Percentiles rank a stretch among this genome's conserved stretches.
Conservation (phyloP, 2,888 invertebrate genomes). For the Xestia xanthographa region DNA sequence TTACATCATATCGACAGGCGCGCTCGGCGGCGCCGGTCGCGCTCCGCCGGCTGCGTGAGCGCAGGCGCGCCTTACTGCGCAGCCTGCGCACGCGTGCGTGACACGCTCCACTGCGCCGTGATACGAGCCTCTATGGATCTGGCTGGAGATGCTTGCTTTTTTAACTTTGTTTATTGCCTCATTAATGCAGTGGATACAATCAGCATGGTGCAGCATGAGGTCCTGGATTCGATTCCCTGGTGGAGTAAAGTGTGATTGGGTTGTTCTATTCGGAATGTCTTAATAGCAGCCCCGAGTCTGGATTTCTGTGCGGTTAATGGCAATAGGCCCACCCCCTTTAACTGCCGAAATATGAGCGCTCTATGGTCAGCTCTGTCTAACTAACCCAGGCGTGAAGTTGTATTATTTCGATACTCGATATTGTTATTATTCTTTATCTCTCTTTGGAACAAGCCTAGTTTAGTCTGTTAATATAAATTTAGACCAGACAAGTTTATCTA, state of each 20-base stretch:
- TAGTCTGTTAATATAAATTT: not conserved
- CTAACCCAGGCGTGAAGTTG: too few species aligned
- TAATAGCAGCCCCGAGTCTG: too few species aligned
- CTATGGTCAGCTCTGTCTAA: too few species aligned
- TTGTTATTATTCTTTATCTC: not conserved
- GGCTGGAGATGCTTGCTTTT: not conserved
- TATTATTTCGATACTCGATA: not conserved
- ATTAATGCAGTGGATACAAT: not conserved
- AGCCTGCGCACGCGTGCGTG: constrained; percentile 42
- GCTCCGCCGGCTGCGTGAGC: constrained; percentile 62
- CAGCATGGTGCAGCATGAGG: too few species aligned
- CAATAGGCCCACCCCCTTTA: not conserved
- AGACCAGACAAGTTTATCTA: not conserved
- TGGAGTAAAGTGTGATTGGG: not conserved
- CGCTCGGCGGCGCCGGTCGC: constrained; percentile 70
- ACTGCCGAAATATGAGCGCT: not conserved
- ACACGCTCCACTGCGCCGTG: constrained; percentile 26
- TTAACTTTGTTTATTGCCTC: not conserved
- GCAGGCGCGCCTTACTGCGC: constrained; percentile 59
- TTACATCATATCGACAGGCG: constrained; percentile 75
- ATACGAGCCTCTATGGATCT: constrained; percentile 27
- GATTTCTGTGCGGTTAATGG: not conserved
- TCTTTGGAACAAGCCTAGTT: not conserved
- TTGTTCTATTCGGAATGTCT: not conserved
- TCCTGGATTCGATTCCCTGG: not conserved